These are phyloP conservation scores for Athripsodes cinereus DNA, from an alignment of 2,888 invertebrate species.

Conservation along the genomic window DNA sequence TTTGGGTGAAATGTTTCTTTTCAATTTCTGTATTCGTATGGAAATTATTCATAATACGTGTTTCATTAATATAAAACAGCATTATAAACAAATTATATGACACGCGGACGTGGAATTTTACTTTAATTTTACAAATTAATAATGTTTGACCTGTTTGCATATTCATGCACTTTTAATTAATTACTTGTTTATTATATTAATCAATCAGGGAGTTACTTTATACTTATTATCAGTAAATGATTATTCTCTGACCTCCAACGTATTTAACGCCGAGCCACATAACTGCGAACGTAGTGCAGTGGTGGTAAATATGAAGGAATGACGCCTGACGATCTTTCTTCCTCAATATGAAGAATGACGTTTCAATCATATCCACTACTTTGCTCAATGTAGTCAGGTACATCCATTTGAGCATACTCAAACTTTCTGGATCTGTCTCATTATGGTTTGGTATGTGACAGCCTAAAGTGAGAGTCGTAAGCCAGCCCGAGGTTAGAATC, in stretches of 20 bases:
- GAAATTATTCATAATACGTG: no score
- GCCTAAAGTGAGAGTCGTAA: constrained; percentile 53
- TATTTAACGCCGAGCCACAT: constrained; percentile 58
- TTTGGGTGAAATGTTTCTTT: no score
- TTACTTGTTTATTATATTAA: no score
- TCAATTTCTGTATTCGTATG: no score
- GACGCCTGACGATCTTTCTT: constrained; percentile 68
- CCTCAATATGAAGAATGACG: constrained; percentile 63
- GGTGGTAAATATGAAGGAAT: constrained; percentile 69
- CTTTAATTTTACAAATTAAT: no score
- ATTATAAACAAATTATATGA: no score
- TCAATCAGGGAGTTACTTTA: no score
- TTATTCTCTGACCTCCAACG: constrained; percentile 51
- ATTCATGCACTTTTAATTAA: no score
- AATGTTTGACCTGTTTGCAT: no score
- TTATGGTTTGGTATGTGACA: constrained; percentile 71
- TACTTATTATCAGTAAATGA: no score
- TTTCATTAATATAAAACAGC: no score
- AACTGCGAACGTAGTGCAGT: constrained; percentile 53
- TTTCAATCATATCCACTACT: constrained; percentile 61
- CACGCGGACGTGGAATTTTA: no score
- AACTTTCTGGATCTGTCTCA: constrained; percentile 49
- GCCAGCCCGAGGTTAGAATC: constrained; percentile 56
- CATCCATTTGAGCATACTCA: constrained; percentile 51
- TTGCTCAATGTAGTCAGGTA: constrained; percentile 63